A percentile compares a stretch with the other conserved stretches of the same genome.
Conservation (phyloP, 2,797 vertebrate species). For the Gallinago solitaria region DNA sequence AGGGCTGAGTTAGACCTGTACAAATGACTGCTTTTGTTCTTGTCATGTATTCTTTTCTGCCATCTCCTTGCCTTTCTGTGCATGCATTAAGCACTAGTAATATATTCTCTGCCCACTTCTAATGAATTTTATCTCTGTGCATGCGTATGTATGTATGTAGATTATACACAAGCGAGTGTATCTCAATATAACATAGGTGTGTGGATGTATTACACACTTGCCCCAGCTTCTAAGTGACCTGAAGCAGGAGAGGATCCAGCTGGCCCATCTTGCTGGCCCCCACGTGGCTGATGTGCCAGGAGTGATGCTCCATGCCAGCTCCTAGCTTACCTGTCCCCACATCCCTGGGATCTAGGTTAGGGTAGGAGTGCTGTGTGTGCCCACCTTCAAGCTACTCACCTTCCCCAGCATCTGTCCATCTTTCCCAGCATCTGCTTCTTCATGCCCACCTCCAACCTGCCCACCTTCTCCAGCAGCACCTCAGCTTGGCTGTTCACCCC, state of each 20-base stretch:
- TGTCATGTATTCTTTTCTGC: background rate
- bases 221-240: background rate
- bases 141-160: background rate
- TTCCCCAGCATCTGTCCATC: background rate
- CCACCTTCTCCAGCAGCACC: background rate
- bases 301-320: rapidly evolving
- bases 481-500: rapidly evolving
- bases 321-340: background rate
- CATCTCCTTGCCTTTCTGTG: background rate
- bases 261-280: background rate
- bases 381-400: background rate
- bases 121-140: background rate
- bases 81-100: background rate
- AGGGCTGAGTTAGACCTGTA: background rate
- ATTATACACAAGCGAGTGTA: rapidly evolving
- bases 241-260: background rate
- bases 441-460: background rate
- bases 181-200: rapidly evolving
- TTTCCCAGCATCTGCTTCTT: background rate
- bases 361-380: background rate
- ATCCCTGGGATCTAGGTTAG: rapidly evolving
- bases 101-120: background rate
- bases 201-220: background rate
- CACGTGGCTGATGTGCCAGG: rapidly evolving
- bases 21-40: conserved; percentile 23